These are phyloP conservation scores for Papilio polytes DNA, from an alignment of 1,140 invertebrate species.

Conservation along the genomic window DNA sequence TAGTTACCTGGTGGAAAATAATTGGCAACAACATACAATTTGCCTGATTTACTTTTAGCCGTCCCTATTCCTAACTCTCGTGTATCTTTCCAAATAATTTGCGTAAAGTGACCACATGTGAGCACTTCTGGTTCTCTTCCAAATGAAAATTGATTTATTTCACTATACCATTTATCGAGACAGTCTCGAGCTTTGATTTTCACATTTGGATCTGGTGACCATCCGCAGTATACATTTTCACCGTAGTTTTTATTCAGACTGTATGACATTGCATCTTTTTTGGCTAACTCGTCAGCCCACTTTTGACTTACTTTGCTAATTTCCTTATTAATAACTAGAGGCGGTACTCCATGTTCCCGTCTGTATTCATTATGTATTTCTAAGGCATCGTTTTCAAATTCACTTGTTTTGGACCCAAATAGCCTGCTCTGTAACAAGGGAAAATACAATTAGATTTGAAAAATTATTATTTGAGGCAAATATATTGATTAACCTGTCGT, in stretches of 20 bases:
- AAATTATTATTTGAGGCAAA: not conserved
- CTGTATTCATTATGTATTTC: constrained; percentile 92
- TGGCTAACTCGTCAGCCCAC: constrained; percentile 91
- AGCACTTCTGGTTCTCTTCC: constrained; percentile 85
- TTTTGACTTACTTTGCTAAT: constrained; percentile 85
- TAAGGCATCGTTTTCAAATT: constrained; percentile 87
- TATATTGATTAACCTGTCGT: not conserved
- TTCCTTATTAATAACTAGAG: constrained; percentile 77
- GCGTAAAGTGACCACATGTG: constrained; percentile 88
- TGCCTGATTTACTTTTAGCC: constrained; percentile 85
- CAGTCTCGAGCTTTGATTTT: constrained; percentile 87
- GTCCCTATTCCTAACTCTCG: constrained; percentile 90
- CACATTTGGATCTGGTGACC: constrained; percentile 87
- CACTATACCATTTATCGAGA: constrained; percentile 88
- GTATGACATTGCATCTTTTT: constrained; percentile 87
- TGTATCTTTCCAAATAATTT: constrained; percentile 90
- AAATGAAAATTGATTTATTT: constrained; percentile 86
- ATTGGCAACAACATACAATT: constrained; percentile 90
- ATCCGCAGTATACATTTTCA: constrained; percentile 87
- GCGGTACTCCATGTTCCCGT: constrained; percentile 88
- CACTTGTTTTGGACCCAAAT: constrained; percentile 68
- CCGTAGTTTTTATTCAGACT: constrained; percentile 86
- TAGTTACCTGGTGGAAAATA: constrained; percentile 94
- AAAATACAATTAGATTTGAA: not conserved
- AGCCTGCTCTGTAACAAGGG: constrained; percentile 72